Base-by-base conservation (phyloP, 2,797 vertebrate species). In the Epinephelus malabaricus region DNA sequence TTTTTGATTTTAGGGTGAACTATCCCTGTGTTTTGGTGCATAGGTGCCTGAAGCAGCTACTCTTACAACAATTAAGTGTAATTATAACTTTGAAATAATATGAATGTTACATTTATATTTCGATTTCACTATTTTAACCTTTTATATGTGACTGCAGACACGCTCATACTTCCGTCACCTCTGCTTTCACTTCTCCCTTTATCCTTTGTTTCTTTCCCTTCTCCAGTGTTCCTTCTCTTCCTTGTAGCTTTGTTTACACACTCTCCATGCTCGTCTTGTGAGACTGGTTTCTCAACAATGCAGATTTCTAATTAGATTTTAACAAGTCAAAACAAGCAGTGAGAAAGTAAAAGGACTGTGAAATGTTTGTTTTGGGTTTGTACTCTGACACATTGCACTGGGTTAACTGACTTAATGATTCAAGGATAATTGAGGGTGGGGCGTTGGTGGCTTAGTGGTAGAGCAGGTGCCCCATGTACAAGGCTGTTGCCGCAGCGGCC, bases 241-340 rank as follows among this genome's bases (percentile, higher is more conserved):
- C 19, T 73, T 34, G 19, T 45, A 11, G 18, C 8, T 67, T 69
- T 81, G 30, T 63, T 72, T 23, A 61, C 38, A 60, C 30, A 21
- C 2, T 65, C n/a, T 15, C 30, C 43, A 8, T 34, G 14, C 2
- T 19, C 30, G 1, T 47, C 45, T 54, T 0, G 63, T 66, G 6
- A 62, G 45, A 83, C 79, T 1, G 23, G 90, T 90, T 84, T 14
- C 6, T 74, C 78, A n/a, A 17, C 13, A 45, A 15, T 53, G 30
- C 9, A 30, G 30, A 65, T 75, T 73, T 75, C 27, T 19, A 58
- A 6, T 72, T 67, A 14, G 10, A 60, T 58, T 63, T 7, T 19
- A 9, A 65, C 47, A 1, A n/a, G 69, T 62, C 3, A 58, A 58
- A 68, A 74, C 38, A 61, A 23, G 68, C 27, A 27, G 27, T 27